phyloP scores from a whole-genome alignment of 2,797 vertebrate genomes.

The Pangasius larnaudii region DNA sequence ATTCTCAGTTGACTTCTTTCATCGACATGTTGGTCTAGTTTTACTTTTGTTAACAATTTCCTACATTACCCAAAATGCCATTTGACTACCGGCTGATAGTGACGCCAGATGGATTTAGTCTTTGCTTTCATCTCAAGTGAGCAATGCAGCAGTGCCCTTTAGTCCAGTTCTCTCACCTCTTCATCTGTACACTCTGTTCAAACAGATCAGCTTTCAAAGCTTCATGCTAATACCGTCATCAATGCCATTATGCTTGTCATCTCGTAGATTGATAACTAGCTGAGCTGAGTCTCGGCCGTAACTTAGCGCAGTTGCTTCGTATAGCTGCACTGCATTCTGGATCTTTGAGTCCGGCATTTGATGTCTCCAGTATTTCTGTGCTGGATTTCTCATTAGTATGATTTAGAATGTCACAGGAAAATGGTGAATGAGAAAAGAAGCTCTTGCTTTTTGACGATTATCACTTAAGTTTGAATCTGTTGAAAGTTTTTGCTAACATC shows the following conservation, averaged over 20 bases:
- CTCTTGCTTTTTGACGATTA: neutral
- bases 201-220: neutral
- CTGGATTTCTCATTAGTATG: neutral
- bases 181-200: neutral
- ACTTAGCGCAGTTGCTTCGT: neutral
- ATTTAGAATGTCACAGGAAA: neutral
- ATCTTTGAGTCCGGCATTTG: neutral
- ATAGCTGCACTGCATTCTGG: neutral
- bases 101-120: neutral
- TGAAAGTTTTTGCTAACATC: neutral
- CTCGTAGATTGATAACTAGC: neutral
- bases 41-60: neutral
- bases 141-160: neutral
- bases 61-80: neutral
- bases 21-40: neutral
- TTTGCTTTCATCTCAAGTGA: neutral
- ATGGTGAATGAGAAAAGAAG: neutral
- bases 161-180: neutral
- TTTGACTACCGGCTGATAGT: neutral
- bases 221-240: neutral
- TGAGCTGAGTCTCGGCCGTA: neutral
- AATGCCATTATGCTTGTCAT: slow-evolving; percentile 2
- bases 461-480: neutral
- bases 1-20: neutral
- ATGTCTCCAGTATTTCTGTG: neutral